These are phyloP conservation scores for Apamea sordens DNA, from an alignment of 2,888 invertebrate species.

Conservation along the genomic window DNA sequence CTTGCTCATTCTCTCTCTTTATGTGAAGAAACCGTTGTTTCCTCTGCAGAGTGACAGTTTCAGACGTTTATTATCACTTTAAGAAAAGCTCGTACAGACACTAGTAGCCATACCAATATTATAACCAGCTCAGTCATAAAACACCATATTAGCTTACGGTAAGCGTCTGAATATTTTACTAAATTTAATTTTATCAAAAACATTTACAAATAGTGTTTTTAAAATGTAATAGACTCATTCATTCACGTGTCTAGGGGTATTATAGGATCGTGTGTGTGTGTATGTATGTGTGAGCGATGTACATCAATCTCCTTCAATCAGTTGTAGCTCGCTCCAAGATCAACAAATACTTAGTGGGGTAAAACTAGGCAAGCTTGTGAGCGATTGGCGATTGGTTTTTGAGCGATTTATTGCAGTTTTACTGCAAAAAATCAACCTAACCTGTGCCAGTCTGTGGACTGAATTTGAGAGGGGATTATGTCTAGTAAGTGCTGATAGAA, in stretches of 20 bases:
- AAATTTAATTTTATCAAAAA: constrained; percentile 44
- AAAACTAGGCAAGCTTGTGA: neutral
- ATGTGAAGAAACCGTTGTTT: neutral
- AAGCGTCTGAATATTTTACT: constrained; percentile 24
- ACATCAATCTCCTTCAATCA: constrained; percentile 62
- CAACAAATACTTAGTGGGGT: constrained; percentile 57
- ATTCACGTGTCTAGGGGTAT: constrained; percentile 40
- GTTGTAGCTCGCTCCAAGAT: constrained; percentile 45
- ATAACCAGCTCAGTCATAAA: neutral
- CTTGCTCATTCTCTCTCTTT: neutral
- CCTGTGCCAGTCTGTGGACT: neutral
- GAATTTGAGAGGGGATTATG: neutral
- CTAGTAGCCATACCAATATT: neutral
- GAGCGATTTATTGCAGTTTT: neutral
- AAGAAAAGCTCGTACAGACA: neutral
- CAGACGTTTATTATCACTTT: neutral
- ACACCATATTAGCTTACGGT: neutral
- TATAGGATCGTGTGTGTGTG: constrained; percentile 24
- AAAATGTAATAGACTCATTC: constrained; percentile 50
- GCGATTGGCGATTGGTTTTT: constrained; percentile 13
- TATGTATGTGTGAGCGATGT: constrained; percentile 36
- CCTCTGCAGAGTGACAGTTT: neutral
- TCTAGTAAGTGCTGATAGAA: neutral
- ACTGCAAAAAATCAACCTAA: neutral
- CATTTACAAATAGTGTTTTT: constrained; percentile 51